A percentile compares a stretch with the other conserved stretches of the same genome.
These are phyloP conservation scores for Zonitis immaculata DNA, from an alignment of 2,888 invertebrate genomes.

Conservation along the genomic window DNA sequence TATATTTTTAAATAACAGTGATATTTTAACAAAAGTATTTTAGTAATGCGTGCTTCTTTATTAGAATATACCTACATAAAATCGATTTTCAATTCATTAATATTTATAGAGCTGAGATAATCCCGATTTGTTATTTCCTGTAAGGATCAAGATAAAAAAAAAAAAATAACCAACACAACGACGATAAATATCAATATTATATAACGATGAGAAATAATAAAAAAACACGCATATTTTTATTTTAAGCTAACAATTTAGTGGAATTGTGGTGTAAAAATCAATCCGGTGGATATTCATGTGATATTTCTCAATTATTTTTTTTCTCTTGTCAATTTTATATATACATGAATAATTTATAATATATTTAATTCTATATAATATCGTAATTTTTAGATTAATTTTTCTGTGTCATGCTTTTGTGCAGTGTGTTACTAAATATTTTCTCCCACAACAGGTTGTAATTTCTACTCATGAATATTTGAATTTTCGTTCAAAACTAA, in stretches of 20 bases:
- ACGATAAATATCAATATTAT: too few species aligned
- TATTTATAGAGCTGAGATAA: neutral
- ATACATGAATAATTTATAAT: too few species aligned
- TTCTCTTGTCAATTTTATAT: too few species aligned
- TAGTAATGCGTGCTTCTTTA: neutral
- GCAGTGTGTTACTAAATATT: neutral
- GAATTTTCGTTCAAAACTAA: neutral
- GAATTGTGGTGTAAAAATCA: neutral
- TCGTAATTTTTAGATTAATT: neutral
- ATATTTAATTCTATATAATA: too few species aligned
- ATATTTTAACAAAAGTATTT: neutral
- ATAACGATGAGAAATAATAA: too few species aligned
- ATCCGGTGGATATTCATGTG: neutral
- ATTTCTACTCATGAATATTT: neutral
- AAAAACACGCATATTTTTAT: neutral
- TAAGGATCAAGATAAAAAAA: neutral
- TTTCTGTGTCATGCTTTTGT: neutral
- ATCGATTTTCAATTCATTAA: neutral
- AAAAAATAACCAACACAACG: neutral
- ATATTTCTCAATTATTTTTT: too few species aligned
- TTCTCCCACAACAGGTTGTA: neutral
- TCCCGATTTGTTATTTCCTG: neutral
- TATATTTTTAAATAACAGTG: neutral
- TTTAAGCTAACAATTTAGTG: neutral
- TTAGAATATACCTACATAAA: neutral